Conservation (phyloP, 2,113 vertebrate species). For the Halichoeres trimaculatus region DNA sequence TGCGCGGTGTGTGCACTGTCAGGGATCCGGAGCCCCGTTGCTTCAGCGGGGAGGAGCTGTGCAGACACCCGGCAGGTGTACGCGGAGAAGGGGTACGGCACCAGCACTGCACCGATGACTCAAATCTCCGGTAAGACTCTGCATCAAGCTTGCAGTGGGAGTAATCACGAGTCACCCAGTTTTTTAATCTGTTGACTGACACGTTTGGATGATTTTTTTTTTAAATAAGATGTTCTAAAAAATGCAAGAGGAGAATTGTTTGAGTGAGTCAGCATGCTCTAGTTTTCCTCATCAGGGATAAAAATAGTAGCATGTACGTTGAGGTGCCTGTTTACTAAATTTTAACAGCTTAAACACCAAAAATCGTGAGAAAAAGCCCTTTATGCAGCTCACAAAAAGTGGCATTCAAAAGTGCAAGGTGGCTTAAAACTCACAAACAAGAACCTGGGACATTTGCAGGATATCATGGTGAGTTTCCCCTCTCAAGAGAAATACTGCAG, state of each 20-base stretch:
- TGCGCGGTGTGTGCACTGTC: slow-evolving; percentile 56
- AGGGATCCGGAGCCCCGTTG: slow-evolving; percentile 64
- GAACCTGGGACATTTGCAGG: background rate
- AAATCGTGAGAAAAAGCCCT: background rate
- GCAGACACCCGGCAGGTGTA: slow-evolving; percentile 88
- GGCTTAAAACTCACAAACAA: slow-evolving; percentile 31
- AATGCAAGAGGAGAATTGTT: slow-evolving; percentile 8
- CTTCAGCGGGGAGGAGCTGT: slow-evolving; percentile 85
- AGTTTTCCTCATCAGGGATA: slow-evolving; percentile 8
- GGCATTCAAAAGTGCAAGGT: slow-evolving; percentile 20
- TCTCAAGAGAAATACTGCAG: slow-evolving; percentile 45
- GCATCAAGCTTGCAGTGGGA: background rate
- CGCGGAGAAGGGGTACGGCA: slow-evolving; percentile 87
- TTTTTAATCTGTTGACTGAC: background rate
- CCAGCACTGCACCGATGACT: slow-evolving; percentile 84
- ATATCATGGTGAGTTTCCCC: slow-evolving; percentile 29
- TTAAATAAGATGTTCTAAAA: background rate
- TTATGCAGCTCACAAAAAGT: slow-evolving; percentile 18
- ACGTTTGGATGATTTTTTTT: background rate
- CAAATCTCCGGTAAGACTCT: slow-evolving; percentile 87
- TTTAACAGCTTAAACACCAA: too few species aligned
- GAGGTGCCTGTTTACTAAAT: too few species aligned
- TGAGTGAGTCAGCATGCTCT: slow-evolving; percentile 13
- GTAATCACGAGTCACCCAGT: background rate
- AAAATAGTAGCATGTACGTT: slow-evolving; percentile 17